Percentiles rank a stretch among this genome's conserved stretches.
Conservation (phyloP, 2,113 vertebrate genomes). For the Tachycineta bicolor region DNA sequence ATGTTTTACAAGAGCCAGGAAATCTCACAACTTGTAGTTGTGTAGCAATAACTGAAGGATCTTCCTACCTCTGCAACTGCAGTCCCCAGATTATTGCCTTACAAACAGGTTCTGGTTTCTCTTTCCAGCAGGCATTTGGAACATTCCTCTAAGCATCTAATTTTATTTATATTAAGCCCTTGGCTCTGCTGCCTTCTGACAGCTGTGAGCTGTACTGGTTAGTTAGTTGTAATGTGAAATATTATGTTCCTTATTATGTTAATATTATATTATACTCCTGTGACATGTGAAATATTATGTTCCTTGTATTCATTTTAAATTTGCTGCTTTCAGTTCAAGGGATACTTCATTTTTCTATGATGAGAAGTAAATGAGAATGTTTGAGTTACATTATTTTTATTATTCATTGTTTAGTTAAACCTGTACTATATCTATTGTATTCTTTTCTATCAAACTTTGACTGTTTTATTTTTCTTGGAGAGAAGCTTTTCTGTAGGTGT, state of each 20-base stretch:
- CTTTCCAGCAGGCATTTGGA: not conserved
- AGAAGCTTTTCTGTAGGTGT: not conserved
- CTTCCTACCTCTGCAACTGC: not conserved
- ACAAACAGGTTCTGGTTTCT: not conserved
- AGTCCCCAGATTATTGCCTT: not conserved
- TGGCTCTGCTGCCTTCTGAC: not conserved
- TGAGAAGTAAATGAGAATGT: not conserved
- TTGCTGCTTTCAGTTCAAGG: not conserved
- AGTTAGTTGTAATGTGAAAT: conserved; percentile 38
- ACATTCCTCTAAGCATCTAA: not conserved
- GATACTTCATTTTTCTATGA: not conserved
- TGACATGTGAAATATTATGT: not conserved
- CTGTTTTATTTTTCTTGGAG: not conserved
- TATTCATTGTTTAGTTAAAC: not conserved
- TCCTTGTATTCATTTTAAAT: not conserved
- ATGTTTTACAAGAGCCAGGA: not conserved
- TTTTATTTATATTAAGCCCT: not conserved
- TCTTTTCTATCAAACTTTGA: not conserved
- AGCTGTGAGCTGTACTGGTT: conserved; percentile 18
- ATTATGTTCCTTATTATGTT: conserved; percentile 21
- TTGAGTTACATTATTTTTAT: not conserved
- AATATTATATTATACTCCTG: not conserved
- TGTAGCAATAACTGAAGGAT: not conserved
- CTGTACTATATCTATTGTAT: not conserved
- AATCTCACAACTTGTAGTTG: not conserved